phyloP scores from a whole-genome alignment of 2,888 invertebrate genomes.

The Aphodius granarius region DNA sequence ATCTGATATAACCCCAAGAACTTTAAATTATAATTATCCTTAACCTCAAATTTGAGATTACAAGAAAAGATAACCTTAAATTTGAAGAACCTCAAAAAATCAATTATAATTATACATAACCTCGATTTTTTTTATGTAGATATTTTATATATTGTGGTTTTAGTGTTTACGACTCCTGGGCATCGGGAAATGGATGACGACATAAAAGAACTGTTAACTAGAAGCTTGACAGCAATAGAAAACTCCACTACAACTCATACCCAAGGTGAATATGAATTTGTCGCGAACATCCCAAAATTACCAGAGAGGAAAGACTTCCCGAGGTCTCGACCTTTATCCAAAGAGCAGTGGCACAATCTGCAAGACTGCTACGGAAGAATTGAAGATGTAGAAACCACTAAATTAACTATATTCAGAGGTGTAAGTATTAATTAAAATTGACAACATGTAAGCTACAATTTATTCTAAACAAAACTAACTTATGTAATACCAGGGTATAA shows the following conservation, averaged over 20 bases:
- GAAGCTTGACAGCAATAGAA: slow-evolving; percentile 57
- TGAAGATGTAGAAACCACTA: slow-evolving; percentile 74
- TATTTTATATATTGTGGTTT: slow-evolving; percentile 20
- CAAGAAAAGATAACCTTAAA: too few relatives aligned
- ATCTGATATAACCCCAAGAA: too few relatives aligned
- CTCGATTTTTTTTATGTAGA: too few relatives aligned
- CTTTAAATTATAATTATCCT: too few relatives aligned
- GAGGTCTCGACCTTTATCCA: slow-evolving; percentile 72
- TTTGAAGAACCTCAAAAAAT: too few relatives aligned
- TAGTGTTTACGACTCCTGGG: slow-evolving; percentile 65
- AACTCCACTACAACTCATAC: slow-evolving; percentile 56
- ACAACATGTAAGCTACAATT: background rate
- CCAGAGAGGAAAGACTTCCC: slow-evolving; percentile 70
- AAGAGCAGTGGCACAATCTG: slow-evolving; percentile 80
- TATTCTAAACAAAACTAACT: too few relatives aligned
- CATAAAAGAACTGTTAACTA: slow-evolving; percentile 64
- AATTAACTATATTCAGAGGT: slow-evolving; percentile 88
- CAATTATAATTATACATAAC: too few relatives aligned
- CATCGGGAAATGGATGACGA: slow-evolving; percentile 64
- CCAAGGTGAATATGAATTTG: slow-evolving; percentile 73
- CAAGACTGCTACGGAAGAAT: slow-evolving; percentile 82
- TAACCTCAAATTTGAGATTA: too few relatives aligned
- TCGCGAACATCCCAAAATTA: slow-evolving; percentile 66
- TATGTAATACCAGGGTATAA: slow-evolving; percentile 67
- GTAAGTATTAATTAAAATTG: slow-evolving; percentile 56